Evolutionary conservation across 2,113 vertebrate genomes (phyloP).

Genomic region (Syngnathoides biaculeatus): DNA sequence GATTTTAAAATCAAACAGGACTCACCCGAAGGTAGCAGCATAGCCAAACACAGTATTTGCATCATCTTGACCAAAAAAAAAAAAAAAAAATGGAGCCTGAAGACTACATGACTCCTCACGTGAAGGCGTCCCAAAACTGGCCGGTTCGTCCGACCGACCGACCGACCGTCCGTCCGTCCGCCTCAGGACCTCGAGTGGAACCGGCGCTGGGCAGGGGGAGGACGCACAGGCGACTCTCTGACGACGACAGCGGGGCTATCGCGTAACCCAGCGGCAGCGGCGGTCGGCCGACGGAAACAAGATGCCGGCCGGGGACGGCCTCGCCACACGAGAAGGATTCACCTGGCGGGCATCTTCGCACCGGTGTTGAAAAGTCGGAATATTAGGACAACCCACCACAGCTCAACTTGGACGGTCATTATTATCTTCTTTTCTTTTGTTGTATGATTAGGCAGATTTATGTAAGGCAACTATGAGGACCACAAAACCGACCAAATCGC

Average conservation of each 20-base stretch:
- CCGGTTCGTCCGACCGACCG: no score
- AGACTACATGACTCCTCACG: conserved; percentile 40
- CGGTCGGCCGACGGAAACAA: conserved; percentile 63
- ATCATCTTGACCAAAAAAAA: conserved; percentile 44
- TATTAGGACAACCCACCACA: background rate
- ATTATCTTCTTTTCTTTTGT: no score
- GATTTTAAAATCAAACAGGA: background rate
- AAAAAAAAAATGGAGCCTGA: background rate
- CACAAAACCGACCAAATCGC: background rate
- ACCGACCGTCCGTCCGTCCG: no score
- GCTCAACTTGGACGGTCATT: background rate
- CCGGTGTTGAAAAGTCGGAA: background rate
- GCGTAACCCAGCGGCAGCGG: conserved; percentile 51
- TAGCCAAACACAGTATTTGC: conserved; percentile 44
- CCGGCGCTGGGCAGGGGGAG: conserved; percentile 40
- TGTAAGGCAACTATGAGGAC: background rate
- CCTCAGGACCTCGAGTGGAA: conserved; percentile 17
- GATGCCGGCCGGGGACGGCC: conserved; percentile 58
- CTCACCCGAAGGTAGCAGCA: conserved; percentile 69
- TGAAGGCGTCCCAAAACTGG: conserved; percentile 36
- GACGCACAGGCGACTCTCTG: conserved; percentile 32
- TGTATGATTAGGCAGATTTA: background rate
- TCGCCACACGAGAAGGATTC: conserved; percentile 53
- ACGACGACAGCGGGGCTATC: conserved; percentile 74
- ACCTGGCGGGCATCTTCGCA: conserved; percentile 36